Conservation (phyloP, 2,888 invertebrate genomes). For the Sminthurides aquaticus region DNA sequence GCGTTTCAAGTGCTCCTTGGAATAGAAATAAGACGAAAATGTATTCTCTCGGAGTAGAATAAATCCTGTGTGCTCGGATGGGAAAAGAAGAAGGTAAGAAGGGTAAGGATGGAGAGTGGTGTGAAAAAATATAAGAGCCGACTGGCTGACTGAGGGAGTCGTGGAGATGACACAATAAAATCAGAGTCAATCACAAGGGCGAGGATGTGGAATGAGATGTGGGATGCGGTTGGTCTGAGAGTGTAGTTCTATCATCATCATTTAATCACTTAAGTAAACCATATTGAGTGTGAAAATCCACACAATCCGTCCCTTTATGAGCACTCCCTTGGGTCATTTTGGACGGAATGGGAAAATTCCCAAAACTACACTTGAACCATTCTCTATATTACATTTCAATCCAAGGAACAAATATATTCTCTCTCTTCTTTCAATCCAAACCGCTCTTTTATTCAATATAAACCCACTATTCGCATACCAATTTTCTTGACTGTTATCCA, state of each 20-base stretch:
- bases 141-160: neutral
- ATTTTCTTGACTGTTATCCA: too few relatives aligned
- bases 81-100: too few relatives aligned
- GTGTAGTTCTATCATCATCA: constrained; percentile 8
- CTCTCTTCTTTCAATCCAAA: constrained; percentile 14
- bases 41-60: too few relatives aligned
- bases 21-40: too few relatives aligned
- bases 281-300: constrained; percentile 24
- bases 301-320: constrained; percentile 19
- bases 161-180: too few relatives aligned
- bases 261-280: constrained; percentile 25
- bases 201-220: constrained; percentile 15
- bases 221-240: neutral
- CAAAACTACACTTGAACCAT: constrained; percentile 15
- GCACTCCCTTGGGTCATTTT: constrained; percentile 20
- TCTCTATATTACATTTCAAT: constrained; percentile 20
- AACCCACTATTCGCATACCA: too few relatives aligned
- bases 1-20: too few relatives aligned
- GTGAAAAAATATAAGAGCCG: too few relatives aligned
- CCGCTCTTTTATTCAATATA: too few relatives aligned
- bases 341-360: constrained; percentile 14
- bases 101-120: too few relatives aligned
- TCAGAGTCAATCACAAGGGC: constrained; percentile 6
- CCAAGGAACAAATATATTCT: constrained; percentile 9
- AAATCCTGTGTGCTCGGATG: too few relatives aligned